A percentile compares a stretch with the other conserved stretches of the same genome.
phyloP scores from a whole-genome alignment of 2,797 vertebrate genomes.

The Thunnus albacares region DNA sequence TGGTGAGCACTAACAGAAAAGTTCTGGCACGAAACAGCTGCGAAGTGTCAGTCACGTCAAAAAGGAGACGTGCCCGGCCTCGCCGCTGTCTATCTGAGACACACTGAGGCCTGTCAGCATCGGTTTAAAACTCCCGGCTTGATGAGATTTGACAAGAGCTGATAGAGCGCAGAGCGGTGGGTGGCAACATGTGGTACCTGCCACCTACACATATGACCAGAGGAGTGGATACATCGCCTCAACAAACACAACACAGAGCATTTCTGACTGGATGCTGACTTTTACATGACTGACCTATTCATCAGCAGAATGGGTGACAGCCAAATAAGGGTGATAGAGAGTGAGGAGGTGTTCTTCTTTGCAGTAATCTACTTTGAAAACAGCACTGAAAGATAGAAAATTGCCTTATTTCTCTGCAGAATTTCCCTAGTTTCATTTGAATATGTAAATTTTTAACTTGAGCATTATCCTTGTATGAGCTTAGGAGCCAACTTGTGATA shows the following conservation, averaged over 20 bases:
- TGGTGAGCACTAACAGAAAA: slow-evolving; percentile 23
- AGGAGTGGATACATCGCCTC: not conserved
- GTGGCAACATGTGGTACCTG: slow-evolving; percentile 44
- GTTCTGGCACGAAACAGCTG: slow-evolving; percentile 56
- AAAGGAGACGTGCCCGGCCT: slow-evolving; percentile 31
- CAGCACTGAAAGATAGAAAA: not conserved
- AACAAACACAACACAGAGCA: not conserved
- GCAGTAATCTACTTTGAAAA: not conserved
- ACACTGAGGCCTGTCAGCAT: slow-evolving; percentile 46
- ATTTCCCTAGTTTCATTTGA: slow-evolving; percentile 3
- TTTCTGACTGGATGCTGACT: not conserved
- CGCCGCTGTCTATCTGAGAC: not conserved
- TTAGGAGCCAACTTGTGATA: not conserved
- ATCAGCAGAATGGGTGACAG: not conserved
- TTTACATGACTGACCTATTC: not conserved
- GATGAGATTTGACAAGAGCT: slow-evolving; percentile 53
- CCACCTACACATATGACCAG: slow-evolving; percentile 34
- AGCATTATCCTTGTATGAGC: not conserved
- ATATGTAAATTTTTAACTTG: slow-evolving; percentile 1
- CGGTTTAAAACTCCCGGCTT: slow-evolving; percentile 45
- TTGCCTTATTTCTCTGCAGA: not conserved
- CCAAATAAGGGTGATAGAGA: not conserved
- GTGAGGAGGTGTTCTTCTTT: not conserved
- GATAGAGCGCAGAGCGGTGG: slow-evolving; percentile 37
- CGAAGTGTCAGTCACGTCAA: slow-evolving; percentile 37